A percentile compares a stretch with the other conserved stretches of the same genome.
Conservation (phyloP, 2,113 vertebrate species). For the Gadus macrocephalus region DNA sequence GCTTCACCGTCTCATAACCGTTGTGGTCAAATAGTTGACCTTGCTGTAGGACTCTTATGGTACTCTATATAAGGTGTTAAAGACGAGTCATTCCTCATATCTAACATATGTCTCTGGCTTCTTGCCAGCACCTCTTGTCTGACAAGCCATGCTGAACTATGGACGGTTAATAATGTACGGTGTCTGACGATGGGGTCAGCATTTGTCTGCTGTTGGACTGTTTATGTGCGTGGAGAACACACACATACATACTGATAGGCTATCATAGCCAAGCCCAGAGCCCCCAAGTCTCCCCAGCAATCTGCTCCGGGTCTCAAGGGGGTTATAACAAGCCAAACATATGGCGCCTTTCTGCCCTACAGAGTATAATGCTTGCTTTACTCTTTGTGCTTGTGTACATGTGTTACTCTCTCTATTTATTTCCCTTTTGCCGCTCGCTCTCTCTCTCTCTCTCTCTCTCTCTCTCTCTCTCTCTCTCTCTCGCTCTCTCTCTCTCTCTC, state of each 20-base stretch:
- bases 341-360: slow-evolving; percentile 6
- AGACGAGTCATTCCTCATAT: too few relatives aligned
- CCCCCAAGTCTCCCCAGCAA: slow-evolving; percentile 44
- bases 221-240: slow-evolving; percentile 2
- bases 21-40: too few relatives aligned
- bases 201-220: neutral
- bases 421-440: too few relatives aligned
- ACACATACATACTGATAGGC: slow-evolving; percentile 25
- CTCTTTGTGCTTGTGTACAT: neutral
- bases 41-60: too few relatives aligned
- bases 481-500: too few relatives aligned
- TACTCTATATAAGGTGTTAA: too few relatives aligned
- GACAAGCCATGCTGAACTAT: too few relatives aligned
- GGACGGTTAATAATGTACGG: too few relatives aligned
- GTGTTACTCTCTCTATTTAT: neutral
- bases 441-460: neutral
- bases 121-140: too few relatives aligned
- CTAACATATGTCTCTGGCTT: too few relatives aligned
- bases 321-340: slow-evolving; percentile 20
- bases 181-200: too few relatives aligned
- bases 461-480: neutral
- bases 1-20: too few relatives aligned
- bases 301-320: slow-evolving; percentile 29
- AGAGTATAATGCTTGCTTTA: slow-evolving; percentile 23
- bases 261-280: slow-evolving; percentile 35